Conservation (phyloP, 2,797 vertebrate genomes). For the Hoplostethus mediterraneus region DNA sequence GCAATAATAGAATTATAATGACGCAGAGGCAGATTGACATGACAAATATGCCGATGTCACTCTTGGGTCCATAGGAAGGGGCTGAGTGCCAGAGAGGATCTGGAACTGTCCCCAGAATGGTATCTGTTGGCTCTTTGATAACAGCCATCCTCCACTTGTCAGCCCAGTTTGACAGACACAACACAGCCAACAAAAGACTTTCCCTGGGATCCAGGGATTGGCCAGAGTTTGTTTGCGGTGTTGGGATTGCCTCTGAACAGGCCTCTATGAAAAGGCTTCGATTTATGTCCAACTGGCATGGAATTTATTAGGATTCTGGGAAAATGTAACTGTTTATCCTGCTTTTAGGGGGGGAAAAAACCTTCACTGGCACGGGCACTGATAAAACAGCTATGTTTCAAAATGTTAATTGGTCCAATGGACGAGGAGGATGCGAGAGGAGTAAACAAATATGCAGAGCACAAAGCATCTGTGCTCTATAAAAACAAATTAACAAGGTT, state of each 20-base stretch:
- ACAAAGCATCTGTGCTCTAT: conserved; percentile 51
- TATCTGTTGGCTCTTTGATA: conserved; percentile 54
- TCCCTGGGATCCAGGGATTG: conserved; percentile 53
- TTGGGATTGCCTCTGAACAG: conserved; percentile 51
- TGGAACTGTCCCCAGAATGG: conserved; percentile 46
- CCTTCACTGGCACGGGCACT: conserved; percentile 25
- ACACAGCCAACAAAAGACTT: conserved; percentile 49
- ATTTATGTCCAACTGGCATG: conserved; percentile 61
- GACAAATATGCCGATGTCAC: conserved; percentile 40
- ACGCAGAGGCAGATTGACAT: conserved; percentile 21
- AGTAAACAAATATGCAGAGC: conserved; percentile 52
- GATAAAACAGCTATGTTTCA: conserved; percentile 47
- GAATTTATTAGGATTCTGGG: conserved; percentile 46
- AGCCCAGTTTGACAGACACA: conserved; percentile 38
- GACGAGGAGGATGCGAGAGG: conserved; percentile 35
- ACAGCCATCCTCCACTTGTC: conserved; percentile 36
- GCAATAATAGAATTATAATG: conserved; percentile 10
- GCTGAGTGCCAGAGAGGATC: conserved; percentile 34
- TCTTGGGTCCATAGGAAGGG: conserved; percentile 27
- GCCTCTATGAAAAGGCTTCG: conserved; percentile 28
- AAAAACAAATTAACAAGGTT: conserved; percentile 36
- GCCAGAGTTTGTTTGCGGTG: conserved; percentile 41
- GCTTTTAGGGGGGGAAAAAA: conserved; percentile 2
- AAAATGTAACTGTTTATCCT: conserved; percentile 40
- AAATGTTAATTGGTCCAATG: conserved; percentile 48